phyloP scores from a whole-genome alignment of 2,113 vertebrate genomes.

The Athene cunicularia region DNA sequence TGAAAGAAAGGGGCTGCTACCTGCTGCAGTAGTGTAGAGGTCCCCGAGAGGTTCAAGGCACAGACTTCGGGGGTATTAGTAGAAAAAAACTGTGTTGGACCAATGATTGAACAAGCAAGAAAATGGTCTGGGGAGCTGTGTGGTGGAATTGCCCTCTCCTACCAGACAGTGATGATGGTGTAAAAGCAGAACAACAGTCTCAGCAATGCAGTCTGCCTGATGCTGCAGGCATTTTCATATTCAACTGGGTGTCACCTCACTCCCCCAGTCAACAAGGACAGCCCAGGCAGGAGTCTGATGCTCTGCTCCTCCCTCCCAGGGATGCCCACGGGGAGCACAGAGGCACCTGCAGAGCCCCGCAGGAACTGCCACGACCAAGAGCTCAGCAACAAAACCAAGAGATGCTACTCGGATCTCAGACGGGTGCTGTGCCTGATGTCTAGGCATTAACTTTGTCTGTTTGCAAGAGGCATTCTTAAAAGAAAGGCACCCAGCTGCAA shows the following conservation, averaged over 20 bases:
- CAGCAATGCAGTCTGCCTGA: background rate
- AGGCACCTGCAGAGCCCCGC: too few species aligned
- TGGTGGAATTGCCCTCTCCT: rapidly evolving
- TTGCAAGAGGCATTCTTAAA: background rate
- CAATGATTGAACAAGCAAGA: background rate
- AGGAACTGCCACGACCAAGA: background rate
- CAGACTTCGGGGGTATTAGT: background rate
- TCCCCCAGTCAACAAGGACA: background rate
- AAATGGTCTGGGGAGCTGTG: background rate
- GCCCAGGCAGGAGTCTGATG: background rate
- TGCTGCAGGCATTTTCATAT: background rate
- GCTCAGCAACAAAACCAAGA: background rate
- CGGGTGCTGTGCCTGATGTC: background rate
- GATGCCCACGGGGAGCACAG: background rate
- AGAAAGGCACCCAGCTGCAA: background rate
- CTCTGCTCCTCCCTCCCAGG: background rate
- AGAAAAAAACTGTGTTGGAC: background rate
- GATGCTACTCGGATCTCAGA: background rate
- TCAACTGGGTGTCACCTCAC: background rate
- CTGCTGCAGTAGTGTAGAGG: background rate
- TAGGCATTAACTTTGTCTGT: rapidly evolving
- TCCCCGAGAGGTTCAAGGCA: background rate
- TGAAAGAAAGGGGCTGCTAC: background rate
- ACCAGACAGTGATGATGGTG: rapidly evolving
- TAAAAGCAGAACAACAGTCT: background rate